Evolutionary conservation across 92 coral and sea anemone species (phyloP).

Genomic region (Epizoanthus rinbou): DNA sequence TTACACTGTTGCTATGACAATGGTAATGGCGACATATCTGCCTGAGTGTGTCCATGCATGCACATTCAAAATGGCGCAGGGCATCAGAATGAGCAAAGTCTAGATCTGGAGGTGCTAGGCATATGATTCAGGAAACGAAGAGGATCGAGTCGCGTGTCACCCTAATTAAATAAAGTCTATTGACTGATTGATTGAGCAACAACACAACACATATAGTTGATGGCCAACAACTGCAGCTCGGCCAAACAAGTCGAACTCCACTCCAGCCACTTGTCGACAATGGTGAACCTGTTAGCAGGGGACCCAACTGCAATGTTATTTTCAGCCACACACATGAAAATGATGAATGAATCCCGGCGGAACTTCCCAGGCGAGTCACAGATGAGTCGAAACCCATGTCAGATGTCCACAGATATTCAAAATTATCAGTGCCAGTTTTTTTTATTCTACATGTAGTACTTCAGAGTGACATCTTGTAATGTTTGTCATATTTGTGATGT

Average conservation of each 20-base stretch:
- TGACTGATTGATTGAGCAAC: too few relatives aligned
- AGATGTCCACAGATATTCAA: conserved; percentile 17
- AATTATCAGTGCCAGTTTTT: conserved; percentile 7
- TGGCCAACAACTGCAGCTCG: too few relatives aligned
- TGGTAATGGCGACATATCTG: conserved; percentile 13
- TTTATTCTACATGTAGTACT: conserved; percentile 11
- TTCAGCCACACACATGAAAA: conserved; percentile 13
- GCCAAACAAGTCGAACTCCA: too few relatives aligned
- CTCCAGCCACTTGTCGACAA: too few relatives aligned
- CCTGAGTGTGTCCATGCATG: conserved; percentile 16
- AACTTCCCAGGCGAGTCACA: conserved; percentile 13
- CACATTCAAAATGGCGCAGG: neutral
- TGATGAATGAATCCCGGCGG: conserved; percentile 36
- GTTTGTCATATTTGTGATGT: conserved; percentile 25
- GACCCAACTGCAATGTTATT: too few relatives aligned
- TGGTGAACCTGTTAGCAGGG: too few relatives aligned
- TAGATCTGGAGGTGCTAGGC: neutral
- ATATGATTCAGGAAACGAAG: conserved; percentile 32
- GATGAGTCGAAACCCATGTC: neutral
- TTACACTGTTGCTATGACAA: conserved; percentile 23
- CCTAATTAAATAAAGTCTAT: too few relatives aligned
- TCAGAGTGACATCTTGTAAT: conserved; percentile 9
- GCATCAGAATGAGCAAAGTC: neutral
- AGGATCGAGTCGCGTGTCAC: neutral
- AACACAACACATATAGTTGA: too few relatives aligned